Evolutionary conservation across 2,113 vertebrate genomes (phyloP).

Genomic region (Apteryx mantelli): DNA sequence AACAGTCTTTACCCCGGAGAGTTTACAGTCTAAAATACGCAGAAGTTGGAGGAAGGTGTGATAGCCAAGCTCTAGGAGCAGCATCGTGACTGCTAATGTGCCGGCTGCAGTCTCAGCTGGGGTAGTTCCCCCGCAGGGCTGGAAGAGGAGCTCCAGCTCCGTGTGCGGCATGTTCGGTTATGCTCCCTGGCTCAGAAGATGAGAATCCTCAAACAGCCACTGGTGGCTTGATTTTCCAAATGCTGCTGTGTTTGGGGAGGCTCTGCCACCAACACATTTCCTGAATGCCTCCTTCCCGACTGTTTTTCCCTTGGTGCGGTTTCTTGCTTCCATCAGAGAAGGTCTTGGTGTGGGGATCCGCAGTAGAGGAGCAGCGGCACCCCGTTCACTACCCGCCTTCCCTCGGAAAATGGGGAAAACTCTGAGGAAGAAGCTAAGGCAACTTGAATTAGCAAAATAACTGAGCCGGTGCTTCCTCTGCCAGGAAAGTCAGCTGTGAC

Average conservation of each 20-base stretch:
- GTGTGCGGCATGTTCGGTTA: fast-evolving
- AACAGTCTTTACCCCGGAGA: background rate
- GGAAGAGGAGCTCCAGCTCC: background rate
- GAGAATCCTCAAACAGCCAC: background rate
- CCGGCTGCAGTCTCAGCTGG: background rate
- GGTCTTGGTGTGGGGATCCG: background rate
- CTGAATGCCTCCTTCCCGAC: background rate
- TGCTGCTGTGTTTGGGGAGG: background rate
- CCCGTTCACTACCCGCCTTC: background rate
- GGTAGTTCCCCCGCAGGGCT: background rate
- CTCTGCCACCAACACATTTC: background rate
- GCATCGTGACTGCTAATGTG: background rate
- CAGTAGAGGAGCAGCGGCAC: fast-evolving
- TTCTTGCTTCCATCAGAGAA: background rate
- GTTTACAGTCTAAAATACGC: background rate
- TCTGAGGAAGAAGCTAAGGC: background rate
- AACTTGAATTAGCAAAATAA: background rate
- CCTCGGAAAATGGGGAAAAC: background rate
- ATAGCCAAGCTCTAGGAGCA: background rate
- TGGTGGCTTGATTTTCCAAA: fast-evolving
- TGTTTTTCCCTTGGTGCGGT: background rate
- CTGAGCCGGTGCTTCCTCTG: background rate
- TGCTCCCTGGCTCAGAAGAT: background rate
- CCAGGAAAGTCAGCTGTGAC: background rate
- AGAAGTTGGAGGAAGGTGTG: background rate